Percentiles rank a stretch among this genome's conserved stretches.
phyloP scores from a whole-genome alignment of 2,113 vertebrate genomes.

The Myrmecobius fasciatus region DNA sequence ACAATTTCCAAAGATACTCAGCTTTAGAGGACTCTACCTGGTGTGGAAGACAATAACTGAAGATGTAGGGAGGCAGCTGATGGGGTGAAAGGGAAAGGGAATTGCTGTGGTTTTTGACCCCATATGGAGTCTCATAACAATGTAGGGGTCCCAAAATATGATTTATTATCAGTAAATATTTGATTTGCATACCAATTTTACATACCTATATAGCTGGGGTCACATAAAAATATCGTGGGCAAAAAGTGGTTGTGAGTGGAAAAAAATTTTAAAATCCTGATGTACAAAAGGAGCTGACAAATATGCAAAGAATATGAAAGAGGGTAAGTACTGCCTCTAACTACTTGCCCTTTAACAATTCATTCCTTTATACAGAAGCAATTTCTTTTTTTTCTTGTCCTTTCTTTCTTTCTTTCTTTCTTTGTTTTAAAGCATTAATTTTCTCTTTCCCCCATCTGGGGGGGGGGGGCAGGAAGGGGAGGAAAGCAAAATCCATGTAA shows the following conservation, averaged over 20 bases:
- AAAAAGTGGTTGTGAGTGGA: too few relatives aligned
- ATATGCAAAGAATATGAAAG: too few relatives aligned
- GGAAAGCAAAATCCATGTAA: neutral
- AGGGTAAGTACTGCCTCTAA: neutral
- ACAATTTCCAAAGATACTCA: neutral
- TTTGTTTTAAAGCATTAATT: neutral
- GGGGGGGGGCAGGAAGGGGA: too few relatives aligned
- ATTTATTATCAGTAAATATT: too few relatives aligned
- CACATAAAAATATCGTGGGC: too few relatives aligned
- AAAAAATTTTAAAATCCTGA: neutral
- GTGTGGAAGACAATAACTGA: neutral
- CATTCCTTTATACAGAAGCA: neutral
- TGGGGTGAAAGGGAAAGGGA: neutral
- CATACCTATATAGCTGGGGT: too few relatives aligned
- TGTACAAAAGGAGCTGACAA: neutral
- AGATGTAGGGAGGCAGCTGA: neutral
- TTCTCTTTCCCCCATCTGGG: neutral
- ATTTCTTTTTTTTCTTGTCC: neutral
- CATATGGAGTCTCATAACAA: too few relatives aligned
- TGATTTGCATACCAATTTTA: too few relatives aligned
- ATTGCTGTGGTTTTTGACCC: neutral
- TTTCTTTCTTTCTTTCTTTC: too few relatives aligned
- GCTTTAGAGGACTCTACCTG: neutral
- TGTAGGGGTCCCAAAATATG: too few relatives aligned
- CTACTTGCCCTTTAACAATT: neutral